Conservation (phyloP, 2,113 vertebrate genomes). For the Oxyura jamaicensis region DNA sequence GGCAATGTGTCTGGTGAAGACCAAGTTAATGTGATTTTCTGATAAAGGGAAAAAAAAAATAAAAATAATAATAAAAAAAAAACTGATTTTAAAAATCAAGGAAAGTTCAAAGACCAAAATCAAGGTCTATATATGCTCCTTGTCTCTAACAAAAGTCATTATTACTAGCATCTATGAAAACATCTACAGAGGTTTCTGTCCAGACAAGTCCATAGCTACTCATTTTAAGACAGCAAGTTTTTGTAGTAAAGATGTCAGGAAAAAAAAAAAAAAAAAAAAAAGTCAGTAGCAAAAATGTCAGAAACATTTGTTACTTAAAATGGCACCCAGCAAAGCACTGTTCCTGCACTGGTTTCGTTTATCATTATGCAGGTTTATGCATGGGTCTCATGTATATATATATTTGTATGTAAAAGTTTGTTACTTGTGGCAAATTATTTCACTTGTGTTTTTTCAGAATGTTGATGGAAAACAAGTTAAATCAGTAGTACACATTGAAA, state of each 20-base stretch:
- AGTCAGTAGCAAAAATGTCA: background rate
- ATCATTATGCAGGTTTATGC: background rate
- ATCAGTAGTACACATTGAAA: background rate
- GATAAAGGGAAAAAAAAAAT: background rate
- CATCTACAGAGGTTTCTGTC: background rate
- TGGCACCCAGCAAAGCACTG: background rate
- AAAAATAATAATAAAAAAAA: background rate
- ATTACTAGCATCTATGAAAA: background rate
- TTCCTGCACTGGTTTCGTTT: background rate
- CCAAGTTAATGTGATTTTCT: background rate
- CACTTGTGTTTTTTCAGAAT: background rate
- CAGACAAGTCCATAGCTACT: background rate
- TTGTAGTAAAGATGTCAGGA: background rate
- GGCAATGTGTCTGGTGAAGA: background rate
- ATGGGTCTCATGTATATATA: background rate
- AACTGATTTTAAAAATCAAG: background rate
- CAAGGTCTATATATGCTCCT: background rate
- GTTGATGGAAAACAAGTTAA: background rate
- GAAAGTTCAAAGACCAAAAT: background rate
- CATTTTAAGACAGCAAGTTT: background rate
- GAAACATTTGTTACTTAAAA: background rate
- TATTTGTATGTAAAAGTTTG: background rate
- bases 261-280: background rate
- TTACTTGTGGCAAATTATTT: background rate
- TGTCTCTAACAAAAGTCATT: background rate